Conservation (phyloP, 2,888 invertebrate genomes). For the Plebejus argus region DNA sequence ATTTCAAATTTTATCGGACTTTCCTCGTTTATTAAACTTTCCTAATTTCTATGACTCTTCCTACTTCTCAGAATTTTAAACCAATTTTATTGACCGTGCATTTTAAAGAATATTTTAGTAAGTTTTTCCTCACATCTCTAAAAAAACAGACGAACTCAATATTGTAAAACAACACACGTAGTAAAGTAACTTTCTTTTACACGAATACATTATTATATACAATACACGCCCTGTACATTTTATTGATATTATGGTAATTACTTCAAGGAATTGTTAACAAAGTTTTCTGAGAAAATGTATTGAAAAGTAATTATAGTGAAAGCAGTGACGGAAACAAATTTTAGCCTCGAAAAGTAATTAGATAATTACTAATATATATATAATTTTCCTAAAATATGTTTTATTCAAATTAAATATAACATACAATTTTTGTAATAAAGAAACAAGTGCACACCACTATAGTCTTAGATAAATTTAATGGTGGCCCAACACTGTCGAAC, state of each 20-base stretch:
- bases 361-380: neutral
- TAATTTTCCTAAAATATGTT: neutral
- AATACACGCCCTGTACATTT: neutral
- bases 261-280: neutral
- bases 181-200: slow-evolving; percentile 20
- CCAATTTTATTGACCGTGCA: neutral
- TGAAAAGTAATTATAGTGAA: neutral
- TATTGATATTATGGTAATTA: neutral
- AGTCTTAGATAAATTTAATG: neutral
- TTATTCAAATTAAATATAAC: neutral
- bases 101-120: neutral
- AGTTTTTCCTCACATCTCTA: neutral
- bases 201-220: slow-evolving; percentile 1
- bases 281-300: neutral
- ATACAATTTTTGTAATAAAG: neutral
- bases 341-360: neutral
- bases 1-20: neutral
- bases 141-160: neutral
- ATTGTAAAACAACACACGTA: slow-evolving; percentile 26
- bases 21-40: neutral
- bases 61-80: neutral
- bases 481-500: neutral
- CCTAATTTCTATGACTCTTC: neutral
- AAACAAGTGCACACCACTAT: neutral
- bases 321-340: neutral